Evolutionary conservation across 2,888 invertebrate species (phyloP), one percentile per base, ranked within the genome.

Genomic region (Chloroclysta siterata): DNA sequence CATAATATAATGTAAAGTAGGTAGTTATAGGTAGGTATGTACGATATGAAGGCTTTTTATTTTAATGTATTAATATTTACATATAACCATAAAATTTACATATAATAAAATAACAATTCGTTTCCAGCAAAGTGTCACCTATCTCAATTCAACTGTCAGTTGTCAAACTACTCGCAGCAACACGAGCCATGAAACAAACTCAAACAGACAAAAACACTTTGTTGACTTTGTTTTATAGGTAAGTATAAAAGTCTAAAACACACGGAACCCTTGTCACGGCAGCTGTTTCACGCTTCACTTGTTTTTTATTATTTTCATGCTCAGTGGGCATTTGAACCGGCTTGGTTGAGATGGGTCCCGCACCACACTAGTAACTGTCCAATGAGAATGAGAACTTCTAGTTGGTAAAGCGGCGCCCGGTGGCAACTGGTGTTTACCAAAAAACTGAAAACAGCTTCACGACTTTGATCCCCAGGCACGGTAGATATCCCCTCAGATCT

Each of bases 231-330:
- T 66, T 63, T 63, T 47, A 57, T 59, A 51, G 57, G 48, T 47
- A 51, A 55, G 48, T 47, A 62, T 62, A 53, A 53, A 66, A 63
- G 55, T 63, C 61, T 66, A 63, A 65, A 63, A 53, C 61, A 58
- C 60, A 52, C 53, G 63, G 63, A 53, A 72, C 72, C 72, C 72
- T 68, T 65, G 70, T 72, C 69, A 72, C 68, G 66, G 53, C 64
- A 57, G 53, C 56, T 53, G 66, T 69, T 72, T 68, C 62, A 63
- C 66, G 71, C 53, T 65, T 60, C 56, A 56, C 71, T 68, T 66
- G 60, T 52, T 72, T 68, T 72, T 72, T 72, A 72, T 72, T 72
- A 68, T 72, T 71, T 68, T 66, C 66, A 68, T 60, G 69, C 66
- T 69, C 69, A 66, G 60, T 71, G 66, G 62, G 64, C 68, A 56